A percentile compares a stretch with the other conserved stretches of the same genome.
Evolutionary conservation across 2,113 vertebrate species (phyloP).

Genomic region (Egretta garzetta): DNA sequence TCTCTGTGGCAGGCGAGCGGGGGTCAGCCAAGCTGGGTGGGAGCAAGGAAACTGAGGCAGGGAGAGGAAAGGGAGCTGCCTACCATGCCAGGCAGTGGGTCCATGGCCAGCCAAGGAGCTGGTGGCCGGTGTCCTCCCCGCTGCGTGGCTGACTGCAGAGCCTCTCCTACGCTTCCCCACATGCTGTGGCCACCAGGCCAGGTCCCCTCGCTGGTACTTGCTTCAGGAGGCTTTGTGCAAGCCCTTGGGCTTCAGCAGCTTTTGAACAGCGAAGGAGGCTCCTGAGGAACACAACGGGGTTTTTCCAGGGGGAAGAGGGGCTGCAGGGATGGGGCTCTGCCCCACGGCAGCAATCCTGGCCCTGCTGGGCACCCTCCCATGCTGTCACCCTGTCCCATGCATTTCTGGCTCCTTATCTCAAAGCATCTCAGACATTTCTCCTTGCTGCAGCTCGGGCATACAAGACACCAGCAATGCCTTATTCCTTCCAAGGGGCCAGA

Average conservation of each 20-base stretch:
- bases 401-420: background rate
- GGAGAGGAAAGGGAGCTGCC: background rate
- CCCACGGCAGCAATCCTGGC: background rate
- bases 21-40: background rate
- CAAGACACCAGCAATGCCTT: fast-evolving
- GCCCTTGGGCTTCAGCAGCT: background rate
- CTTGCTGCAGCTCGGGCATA: background rate
- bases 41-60: background rate
- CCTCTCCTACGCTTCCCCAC: background rate
- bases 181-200: background rate
- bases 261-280: background rate
- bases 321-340: background rate
- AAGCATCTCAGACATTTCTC: background rate
- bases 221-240: background rate
- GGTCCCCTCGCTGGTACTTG: fast-evolving
- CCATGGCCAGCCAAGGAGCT: background rate
- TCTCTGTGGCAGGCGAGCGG: background rate
- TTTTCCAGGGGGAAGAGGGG: background rate
- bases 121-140: background rate
- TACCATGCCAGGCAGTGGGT: background rate
- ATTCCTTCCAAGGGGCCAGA: background rate
- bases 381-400: fast-evolving
- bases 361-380: fast-evolving
- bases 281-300: fast-evolving
- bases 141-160: background rate